Conservation (phyloP, 2,113 vertebrate genomes). For the Bostrychus sinensis region DNA sequence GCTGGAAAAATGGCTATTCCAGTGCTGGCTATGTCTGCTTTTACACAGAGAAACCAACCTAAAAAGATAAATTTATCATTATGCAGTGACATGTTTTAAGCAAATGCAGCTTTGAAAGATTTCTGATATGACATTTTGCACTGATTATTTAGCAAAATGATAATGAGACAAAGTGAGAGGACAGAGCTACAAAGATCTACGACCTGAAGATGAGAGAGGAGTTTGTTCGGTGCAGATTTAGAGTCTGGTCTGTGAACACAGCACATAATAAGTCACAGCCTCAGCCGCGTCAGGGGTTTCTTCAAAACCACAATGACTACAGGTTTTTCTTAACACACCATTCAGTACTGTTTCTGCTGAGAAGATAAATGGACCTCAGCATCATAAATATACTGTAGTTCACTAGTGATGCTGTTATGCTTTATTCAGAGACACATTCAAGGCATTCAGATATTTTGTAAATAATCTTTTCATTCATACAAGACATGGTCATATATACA, state of each 20-base stretch:
- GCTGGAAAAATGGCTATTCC: no score
- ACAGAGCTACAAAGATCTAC: constrained; percentile 44
- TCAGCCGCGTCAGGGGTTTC: constrained; percentile 57
- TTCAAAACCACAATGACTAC: constrained; percentile 53
- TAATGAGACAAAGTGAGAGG: constrained; percentile 28
- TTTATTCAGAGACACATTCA: constrained; percentile 15
- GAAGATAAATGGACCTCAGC: constrained; percentile 39
- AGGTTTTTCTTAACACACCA: constrained; percentile 41
- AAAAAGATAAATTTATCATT: no score
- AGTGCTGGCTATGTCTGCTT: no score
- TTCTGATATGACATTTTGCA: constrained; percentile 29
- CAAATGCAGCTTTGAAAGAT: constrained; percentile 26
- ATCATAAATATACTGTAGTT: constrained; percentile 7
- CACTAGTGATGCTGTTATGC: background rate
- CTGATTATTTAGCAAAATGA: constrained; percentile 34
- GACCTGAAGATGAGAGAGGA: constrained; percentile 21
- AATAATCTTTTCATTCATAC: background rate
- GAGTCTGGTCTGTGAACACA: constrained; percentile 51
- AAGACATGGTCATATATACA: background rate
- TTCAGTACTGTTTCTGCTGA: constrained; percentile 21
- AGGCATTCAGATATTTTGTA: background rate
- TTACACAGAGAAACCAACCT: no score
- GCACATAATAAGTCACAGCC: constrained; percentile 57
- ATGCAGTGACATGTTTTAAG: background rate
- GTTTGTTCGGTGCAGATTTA: constrained; percentile 59